phyloP scores from a whole-genome alignment of 2,797 vertebrate genomes.

The Ispidina lecontei region DNA sequence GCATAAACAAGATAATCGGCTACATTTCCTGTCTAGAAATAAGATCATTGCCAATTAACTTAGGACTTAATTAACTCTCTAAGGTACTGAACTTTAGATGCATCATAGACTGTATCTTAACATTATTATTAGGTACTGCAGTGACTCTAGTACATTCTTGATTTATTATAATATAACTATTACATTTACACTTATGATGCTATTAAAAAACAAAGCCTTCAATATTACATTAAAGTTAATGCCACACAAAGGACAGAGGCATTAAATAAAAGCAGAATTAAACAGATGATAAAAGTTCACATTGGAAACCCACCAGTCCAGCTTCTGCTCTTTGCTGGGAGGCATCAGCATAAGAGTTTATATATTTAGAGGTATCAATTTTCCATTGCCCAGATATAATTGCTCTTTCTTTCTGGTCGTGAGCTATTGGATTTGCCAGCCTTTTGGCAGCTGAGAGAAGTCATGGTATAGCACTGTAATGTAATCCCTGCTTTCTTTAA shows the following conservation, averaged over 20 bases:
- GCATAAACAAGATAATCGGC: constrained; percentile 74
- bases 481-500: neutral
- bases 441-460: neutral
- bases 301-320: neutral
- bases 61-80: constrained; percentile 80
- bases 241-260: constrained; percentile 35
- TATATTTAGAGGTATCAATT: neutral
- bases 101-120: constrained; percentile 56
- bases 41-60: constrained; percentile 80
- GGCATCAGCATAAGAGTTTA: constrained; percentile 1
- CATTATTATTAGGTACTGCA: constrained; percentile 72
- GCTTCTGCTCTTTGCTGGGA: constrained; percentile 22
- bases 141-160: constrained; percentile 29
- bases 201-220: constrained; percentile 52
- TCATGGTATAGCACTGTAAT: neutral
- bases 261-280: constrained; percentile 51
- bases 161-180: constrained; percentile 72
- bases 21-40: constrained; percentile 72
- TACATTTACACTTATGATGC: constrained; percentile 50
- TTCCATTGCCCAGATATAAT: constrained; percentile 25
- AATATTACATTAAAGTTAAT: constrained; percentile 65
- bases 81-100: constrained; percentile 78
- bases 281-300: constrained; percentile 16
- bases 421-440: constrained; percentile 19
- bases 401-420: constrained; percentile 18